A percentile compares a stretch with the other conserved stretches of the same genome.
Evolutionary conservation across 2,888 invertebrate species (phyloP).

Genomic region (Nemurella pictetii): DNA sequence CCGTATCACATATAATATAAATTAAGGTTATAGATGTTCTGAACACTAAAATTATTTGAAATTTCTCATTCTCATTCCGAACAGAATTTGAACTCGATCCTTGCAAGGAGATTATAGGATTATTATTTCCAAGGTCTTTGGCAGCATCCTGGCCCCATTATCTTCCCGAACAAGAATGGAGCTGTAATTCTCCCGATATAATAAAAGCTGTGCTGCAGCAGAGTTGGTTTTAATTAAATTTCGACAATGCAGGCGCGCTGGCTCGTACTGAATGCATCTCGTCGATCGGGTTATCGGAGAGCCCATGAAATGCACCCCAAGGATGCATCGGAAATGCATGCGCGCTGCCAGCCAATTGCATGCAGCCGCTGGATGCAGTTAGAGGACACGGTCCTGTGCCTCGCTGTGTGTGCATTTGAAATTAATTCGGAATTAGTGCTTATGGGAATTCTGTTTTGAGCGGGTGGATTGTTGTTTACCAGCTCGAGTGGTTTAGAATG

Average conservation of each 20-base stretch:
- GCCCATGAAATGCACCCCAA: neutral
- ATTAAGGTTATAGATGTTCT: too few species aligned
- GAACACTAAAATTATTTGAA: too few species aligned
- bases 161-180: too few species aligned
- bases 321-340: neutral
- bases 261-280: neutral
- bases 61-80: too few species aligned
- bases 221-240: neutral
- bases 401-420: neutral
- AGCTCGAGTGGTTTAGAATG: neutral
- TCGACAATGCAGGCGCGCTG: neutral
- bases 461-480: neutral
- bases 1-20: too few species aligned
- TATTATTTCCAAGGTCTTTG: too few species aligned
- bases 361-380: neutral
- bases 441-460: neutral
- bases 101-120: too few species aligned
- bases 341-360: neutral
- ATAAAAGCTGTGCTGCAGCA: too few species aligned
- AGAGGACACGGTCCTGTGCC: neutral
- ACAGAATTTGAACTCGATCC: too few species aligned
- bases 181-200: too few species aligned
- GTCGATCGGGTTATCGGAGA: neutral
- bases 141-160: too few species aligned
- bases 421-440: neutral